Percentiles rank a stretch among this genome's conserved stretches.
These are phyloP conservation scores for Thaleichthys pacificus DNA, from an alignment of 2,797 vertebrate genomes.

Conservation along the genomic window DNA sequence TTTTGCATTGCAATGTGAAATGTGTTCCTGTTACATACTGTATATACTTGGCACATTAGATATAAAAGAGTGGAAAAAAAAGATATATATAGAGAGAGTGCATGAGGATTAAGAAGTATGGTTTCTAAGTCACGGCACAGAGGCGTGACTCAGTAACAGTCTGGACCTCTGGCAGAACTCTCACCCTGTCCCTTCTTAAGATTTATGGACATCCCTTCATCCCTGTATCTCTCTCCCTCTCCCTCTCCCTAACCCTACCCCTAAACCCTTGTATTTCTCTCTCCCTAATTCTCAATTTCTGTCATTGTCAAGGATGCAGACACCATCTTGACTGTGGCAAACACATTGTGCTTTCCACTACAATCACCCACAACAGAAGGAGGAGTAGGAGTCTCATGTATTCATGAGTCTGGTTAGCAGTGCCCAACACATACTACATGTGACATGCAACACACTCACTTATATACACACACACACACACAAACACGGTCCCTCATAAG, in stretches of 20 bases:
- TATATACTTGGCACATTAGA: too few relatives aligned
- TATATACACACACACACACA: conserved; percentile 10
- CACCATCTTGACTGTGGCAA: conserved; percentile 41
- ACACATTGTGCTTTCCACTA: conserved; percentile 40
- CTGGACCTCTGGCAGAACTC: not conserved
- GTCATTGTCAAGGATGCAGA: not conserved
- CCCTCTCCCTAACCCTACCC: not conserved
- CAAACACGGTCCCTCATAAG: not conserved
- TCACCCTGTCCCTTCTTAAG: not conserved
- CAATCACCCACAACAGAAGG: conserved; percentile 63
- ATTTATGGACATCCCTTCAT: not conserved
- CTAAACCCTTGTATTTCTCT: not conserved
- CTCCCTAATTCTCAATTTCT: conserved; percentile 1
- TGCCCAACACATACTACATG: conserved; percentile 2
- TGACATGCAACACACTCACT: conserved; percentile 17
- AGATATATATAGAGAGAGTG: not conserved
- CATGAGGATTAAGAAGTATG: not conserved
- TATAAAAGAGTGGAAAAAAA: not conserved
- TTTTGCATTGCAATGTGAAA: too few relatives aligned
- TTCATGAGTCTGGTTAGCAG: conserved; percentile 49
- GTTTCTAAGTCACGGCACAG: not conserved
- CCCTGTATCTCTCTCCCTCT: not conserved
- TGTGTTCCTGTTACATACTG: too few relatives aligned
- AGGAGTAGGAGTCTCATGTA: conserved; percentile 61
- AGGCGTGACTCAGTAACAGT: not conserved